Evolutionary conservation across 1,140 invertebrate species (phyloP).

Genomic region (Drosophila mauritiana): DNA sequence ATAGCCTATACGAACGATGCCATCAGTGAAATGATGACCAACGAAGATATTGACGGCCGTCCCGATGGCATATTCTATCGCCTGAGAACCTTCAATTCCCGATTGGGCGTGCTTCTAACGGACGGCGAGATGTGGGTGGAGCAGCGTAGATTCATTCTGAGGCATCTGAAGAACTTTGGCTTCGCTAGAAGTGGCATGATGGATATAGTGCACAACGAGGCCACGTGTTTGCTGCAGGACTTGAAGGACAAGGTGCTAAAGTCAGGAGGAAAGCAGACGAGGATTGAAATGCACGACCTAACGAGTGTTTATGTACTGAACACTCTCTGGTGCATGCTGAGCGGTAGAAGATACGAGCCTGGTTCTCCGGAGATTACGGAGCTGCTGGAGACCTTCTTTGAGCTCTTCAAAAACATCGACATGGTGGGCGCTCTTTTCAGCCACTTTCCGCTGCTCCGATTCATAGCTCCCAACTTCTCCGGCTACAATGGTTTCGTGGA

Average conservation of each 20-base stretch:
- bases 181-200: constrained; percentile 92
- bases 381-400: constrained; percentile 89
- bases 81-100: constrained; percentile 88
- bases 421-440: constrained; percentile 92
- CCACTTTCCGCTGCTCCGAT: constrained; percentile 91
- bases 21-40: constrained; percentile 90
- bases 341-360: constrained; percentile 89
- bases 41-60: constrained; percentile 91
- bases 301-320: constrained; percentile 92
- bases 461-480: constrained; percentile 90
- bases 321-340: constrained; percentile 94
- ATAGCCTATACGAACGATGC: constrained; percentile 89
- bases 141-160: constrained; percentile 91
- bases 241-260: constrained; percentile 85
- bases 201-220: constrained; percentile 89
- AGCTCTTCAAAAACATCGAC: constrained; percentile 89
- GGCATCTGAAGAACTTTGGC: constrained; percentile 92
- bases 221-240: constrained; percentile 86
- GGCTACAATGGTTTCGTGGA: constrained; percentile 90
- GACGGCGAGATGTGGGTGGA: constrained; percentile 93
- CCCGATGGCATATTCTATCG: constrained; percentile 91
- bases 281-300: constrained; percentile 88
- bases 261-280: constrained; percentile 71
- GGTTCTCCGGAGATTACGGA: constrained; percentile 89
- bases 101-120: constrained; percentile 89